These are phyloP conservation scores for Drosophila colorata DNA, from an alignment of 2,888 invertebrate genomes.

Conservation along the genomic window DNA sequence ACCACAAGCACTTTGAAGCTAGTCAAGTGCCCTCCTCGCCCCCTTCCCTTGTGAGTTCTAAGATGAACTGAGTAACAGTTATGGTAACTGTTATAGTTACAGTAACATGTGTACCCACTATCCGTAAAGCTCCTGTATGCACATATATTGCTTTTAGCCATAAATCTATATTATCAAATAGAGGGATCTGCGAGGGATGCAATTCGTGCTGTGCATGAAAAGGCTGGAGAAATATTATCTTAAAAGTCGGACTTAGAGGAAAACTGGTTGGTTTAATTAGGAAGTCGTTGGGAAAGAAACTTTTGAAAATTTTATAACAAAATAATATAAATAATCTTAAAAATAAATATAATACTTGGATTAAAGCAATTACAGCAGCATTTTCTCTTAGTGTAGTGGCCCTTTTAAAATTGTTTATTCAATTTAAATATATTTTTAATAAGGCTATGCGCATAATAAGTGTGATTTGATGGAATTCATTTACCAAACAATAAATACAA, in stretches of 20 bases:
- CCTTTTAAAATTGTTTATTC: too few species aligned
- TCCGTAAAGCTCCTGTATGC: background rate
- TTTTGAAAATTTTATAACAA: too few species aligned
- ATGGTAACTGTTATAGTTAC: slow-evolving; percentile 1
- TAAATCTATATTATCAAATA: slow-evolving; percentile 18
- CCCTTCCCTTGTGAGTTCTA: background rate
- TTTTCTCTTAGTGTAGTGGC: too few species aligned
- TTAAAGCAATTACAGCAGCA: too few species aligned
- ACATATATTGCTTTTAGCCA: slow-evolving; percentile 5
- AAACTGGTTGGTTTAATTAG: too few species aligned
- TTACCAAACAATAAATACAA: background rate
- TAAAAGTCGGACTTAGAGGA: too few species aligned
- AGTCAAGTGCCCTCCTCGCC: slow-evolving; percentile 23
- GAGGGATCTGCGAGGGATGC: background rate
- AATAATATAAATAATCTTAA: too few species aligned
- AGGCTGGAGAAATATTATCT: too few species aligned
- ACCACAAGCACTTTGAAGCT: slow-evolving; percentile 43
- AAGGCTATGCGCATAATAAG: too few species aligned
- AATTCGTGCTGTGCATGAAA: background rate
- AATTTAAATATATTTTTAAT: too few species aligned
- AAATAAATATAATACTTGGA: too few species aligned
- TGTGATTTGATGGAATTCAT: background rate
- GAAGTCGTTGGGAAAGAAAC: too few species aligned
- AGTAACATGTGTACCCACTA: slow-evolving; percentile 20
- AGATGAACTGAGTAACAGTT: slow-evolving; percentile 8